Evolutionary conservation across 2,888 invertebrate species (phyloP).

Genomic region (Nephrotoma appendiculata): DNA sequence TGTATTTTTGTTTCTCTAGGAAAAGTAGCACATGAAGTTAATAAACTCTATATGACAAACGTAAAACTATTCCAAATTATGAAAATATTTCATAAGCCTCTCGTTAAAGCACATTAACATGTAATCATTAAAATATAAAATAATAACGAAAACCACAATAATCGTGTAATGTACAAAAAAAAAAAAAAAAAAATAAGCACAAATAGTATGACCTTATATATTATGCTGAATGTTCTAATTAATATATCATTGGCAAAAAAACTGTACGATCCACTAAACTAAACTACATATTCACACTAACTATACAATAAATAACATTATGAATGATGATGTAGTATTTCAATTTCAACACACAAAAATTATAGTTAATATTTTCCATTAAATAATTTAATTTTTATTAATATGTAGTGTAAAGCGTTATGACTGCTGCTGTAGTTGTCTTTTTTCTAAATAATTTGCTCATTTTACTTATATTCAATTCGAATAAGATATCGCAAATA

Average conservation of each 20-base stretch:
- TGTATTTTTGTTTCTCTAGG: no score
- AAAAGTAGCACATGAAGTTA: background rate
- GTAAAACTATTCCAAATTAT: background rate
- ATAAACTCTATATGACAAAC: background rate
- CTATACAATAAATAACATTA: background rate
- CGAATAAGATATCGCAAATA: background rate
- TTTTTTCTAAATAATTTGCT: background rate
- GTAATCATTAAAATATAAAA: background rate
- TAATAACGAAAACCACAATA: background rate
- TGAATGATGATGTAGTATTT: background rate
- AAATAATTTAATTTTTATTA: background rate
- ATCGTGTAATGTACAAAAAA: background rate
- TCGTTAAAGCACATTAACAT: background rate
- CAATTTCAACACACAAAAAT: background rate
- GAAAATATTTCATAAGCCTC: background rate
- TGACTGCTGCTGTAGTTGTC: background rate
- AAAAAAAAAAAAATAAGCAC: background rate
- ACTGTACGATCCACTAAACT: background rate
- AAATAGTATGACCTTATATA: background rate
- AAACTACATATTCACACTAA: background rate
- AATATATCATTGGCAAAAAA: background rate
- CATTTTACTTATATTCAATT: background rate
- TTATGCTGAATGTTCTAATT: background rate
- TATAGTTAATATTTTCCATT: background rate
- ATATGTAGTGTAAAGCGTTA: background rate